A percentile compares a stretch with the other conserved stretches of the same genome.
phyloP scores from a whole-genome alignment of 2,113 vertebrate genomes.

The Phaethon lepturus region DNA sequence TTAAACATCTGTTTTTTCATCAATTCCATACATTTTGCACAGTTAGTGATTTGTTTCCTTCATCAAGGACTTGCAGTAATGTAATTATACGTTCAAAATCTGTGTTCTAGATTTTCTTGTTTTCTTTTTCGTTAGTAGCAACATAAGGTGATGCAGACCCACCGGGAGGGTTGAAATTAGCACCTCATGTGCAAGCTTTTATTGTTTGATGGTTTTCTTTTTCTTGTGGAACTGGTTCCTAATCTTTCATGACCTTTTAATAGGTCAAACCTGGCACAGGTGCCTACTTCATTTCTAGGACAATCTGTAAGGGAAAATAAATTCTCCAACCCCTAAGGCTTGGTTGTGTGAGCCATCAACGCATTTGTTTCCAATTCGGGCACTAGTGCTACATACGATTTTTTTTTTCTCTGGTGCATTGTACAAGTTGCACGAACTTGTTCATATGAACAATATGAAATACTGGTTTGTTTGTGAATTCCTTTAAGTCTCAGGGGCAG shows the following conservation, averaged over 20 bases:
- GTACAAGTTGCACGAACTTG: too few species aligned
- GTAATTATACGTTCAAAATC: background rate
- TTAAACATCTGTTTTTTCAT: background rate
- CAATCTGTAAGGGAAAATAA: background rate
- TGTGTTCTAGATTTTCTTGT: background rate
- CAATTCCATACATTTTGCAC: background rate
- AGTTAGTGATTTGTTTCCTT: background rate
- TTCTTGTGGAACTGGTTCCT: background rate
- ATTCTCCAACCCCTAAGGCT: background rate
- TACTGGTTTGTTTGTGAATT: too few species aligned
- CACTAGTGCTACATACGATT: rapidly evolving
- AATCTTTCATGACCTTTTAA: rapidly evolving
- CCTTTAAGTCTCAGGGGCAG: background rate
- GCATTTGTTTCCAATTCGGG: background rate
- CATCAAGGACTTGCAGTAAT: background rate
- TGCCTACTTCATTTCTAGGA: background rate
- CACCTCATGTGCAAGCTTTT: background rate
- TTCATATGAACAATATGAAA: background rate
- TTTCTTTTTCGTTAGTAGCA: background rate
- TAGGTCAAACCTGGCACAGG: background rate
- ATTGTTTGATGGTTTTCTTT: background rate
- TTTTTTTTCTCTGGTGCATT: background rate
- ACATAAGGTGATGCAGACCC: background rate
- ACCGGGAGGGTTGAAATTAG: rapidly evolving
- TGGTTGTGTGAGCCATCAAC: rapidly evolving